Evolutionary conservation across 1,140 invertebrate genomes (phyloP).

Genomic region (Phymastichus coffea): DNA sequence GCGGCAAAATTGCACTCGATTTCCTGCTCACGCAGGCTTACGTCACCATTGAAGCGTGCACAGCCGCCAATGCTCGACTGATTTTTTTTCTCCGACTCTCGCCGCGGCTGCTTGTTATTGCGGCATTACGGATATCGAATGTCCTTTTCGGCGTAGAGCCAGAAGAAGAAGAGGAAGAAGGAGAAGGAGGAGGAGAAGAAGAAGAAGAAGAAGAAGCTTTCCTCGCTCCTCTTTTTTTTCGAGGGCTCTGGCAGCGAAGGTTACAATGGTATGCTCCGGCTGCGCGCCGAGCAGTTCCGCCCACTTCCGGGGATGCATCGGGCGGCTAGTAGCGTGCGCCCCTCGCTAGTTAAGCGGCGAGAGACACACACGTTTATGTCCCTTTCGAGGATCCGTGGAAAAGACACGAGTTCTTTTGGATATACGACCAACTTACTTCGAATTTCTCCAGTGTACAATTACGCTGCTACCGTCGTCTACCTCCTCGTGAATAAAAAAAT

Average conservation of each 20-base stretch:
- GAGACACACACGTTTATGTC: conserved; percentile 38
- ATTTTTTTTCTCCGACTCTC: conserved; percentile 40
- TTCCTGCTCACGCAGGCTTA: conserved; percentile 40
- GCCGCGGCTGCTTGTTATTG: conserved; percentile 41
- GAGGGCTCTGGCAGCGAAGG: no score
- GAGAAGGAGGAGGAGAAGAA: no score
- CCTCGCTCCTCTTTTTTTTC: conserved; percentile 31
- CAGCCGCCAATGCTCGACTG: conserved; percentile 28
- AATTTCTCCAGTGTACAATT: conserved; percentile 26
- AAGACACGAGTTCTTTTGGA: no score
- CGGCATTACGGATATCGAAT: conserved; percentile 49
- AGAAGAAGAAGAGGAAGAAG: no score
- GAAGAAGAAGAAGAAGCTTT: no score
- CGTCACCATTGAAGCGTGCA: conserved; percentile 25
- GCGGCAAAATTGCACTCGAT: conserved; percentile 31
- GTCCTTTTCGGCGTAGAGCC: conserved; percentile 46
- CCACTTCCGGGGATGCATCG: conserved; percentile 51
- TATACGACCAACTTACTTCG: neutral
- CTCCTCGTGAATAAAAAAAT: neutral
- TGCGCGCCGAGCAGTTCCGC: conserved; percentile 48
- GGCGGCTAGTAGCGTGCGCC: conserved; percentile 13
- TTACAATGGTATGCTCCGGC: no score
- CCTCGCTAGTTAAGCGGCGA: conserved; percentile 39
- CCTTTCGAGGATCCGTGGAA: neutral
- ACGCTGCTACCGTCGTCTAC: neutral